These are phyloP conservation scores for Aplysina aerophoba DNA, from an alignment of 37 sponge, comb jelly and placozoan species.

Conservation along the genomic window DNA sequence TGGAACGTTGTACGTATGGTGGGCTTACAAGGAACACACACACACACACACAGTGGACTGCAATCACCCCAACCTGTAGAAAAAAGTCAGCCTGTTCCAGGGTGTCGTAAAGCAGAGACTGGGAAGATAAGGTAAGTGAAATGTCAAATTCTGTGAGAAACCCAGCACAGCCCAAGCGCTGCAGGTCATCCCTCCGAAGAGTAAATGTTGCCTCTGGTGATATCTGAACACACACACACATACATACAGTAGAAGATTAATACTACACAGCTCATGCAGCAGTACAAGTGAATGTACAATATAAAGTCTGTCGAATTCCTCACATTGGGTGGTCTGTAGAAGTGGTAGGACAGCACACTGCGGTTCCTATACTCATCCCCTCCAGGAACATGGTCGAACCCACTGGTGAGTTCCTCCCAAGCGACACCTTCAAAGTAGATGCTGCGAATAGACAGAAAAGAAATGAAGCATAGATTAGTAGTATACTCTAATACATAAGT, in stretches of 20 bases:
- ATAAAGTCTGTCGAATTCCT: no score
- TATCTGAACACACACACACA: conserved; percentile 45
- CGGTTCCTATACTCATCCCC: conserved; percentile 76
- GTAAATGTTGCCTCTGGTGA: conserved; percentile 40
- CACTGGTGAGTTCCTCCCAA: conserved; percentile 78
- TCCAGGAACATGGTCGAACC: conserved; percentile 85
- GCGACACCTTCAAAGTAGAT: conserved; percentile 85
- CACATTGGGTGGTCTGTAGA: conserved; percentile 83
- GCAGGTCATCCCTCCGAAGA: conserved; percentile 51
- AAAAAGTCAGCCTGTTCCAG: conserved; percentile 68
- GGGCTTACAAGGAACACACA: no score
- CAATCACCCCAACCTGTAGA: no score
- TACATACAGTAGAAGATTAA: neutral
- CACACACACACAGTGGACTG: conserved; percentile 4
- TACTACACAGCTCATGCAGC: no score
- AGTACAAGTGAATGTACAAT: no score
- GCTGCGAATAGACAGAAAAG: no score
- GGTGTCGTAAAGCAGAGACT: conserved; percentile 10
- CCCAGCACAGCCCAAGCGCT: conserved; percentile 72
- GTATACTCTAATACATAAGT: no score
- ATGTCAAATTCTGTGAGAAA: conserved; percentile 38
- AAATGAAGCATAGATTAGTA: no score
- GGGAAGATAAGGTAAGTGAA: no score
- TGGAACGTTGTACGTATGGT: no score
- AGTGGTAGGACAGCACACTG: conserved; percentile 88